phyloP scores from a whole-genome alignment of 2,113 vertebrate species.

The Hippocampus guttulatus region DNA sequence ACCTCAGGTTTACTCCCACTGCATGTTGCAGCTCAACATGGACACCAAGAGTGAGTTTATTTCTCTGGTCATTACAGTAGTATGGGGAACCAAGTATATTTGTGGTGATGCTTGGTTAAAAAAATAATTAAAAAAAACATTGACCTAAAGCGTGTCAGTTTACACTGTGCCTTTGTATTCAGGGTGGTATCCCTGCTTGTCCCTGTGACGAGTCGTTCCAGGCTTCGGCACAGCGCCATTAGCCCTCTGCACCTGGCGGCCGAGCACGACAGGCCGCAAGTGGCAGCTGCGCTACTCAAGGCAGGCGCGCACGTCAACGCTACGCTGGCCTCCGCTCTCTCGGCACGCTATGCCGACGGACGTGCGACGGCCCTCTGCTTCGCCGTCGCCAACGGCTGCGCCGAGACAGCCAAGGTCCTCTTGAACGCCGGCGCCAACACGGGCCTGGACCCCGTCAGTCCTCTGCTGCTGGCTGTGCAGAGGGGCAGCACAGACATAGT shows the following conservation, averaged over 20 bases:
- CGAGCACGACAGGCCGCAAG: conserved; percentile 76
- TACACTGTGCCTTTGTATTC: conserved; percentile 25
- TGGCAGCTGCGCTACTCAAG: conserved; percentile 80
- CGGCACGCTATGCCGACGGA: conserved; percentile 80
- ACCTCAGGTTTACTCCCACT: conserved; percentile 84
- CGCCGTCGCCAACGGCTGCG: conserved; percentile 78
- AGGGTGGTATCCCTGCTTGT: conserved; percentile 87
- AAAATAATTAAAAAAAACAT: no score
- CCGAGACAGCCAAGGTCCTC: conserved; percentile 75
- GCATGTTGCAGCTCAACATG: conserved; percentile 84
- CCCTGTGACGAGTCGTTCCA: conserved; percentile 83
- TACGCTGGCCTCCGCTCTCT: conserved; percentile 73
- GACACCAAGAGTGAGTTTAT: conserved; percentile 82
- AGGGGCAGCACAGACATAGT: conserved; percentile 79
- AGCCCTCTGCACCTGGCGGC: conserved; percentile 90
- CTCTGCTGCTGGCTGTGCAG: conserved; percentile 83
- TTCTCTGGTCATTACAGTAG: neutral
- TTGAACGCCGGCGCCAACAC: conserved; percentile 83
- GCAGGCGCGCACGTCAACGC: conserved; percentile 86
- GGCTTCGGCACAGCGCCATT: conserved; percentile 82
- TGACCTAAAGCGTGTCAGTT: neutral
- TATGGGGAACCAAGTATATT: no score
- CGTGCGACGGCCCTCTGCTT: conserved; percentile 84
- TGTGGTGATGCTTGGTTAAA: no score
- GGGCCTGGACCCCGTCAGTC: conserved; percentile 80